Evolutionary conservation across 2,797 vertebrate genomes (phyloP), one percentile per base, ranked within the genome.

Genomic region (Halcyon chelicuti): DNA sequence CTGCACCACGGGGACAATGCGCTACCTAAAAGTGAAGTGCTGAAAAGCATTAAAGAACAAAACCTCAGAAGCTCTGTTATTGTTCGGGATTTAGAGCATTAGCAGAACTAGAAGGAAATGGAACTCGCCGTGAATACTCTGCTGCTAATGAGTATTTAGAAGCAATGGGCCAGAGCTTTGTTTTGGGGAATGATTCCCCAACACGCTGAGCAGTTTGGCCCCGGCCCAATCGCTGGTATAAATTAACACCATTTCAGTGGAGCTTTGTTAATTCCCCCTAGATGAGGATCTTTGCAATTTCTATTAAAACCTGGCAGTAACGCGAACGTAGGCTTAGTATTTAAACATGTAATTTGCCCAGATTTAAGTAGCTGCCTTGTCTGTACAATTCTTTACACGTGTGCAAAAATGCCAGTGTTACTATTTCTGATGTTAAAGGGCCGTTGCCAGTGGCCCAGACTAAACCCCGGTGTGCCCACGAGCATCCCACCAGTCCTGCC

Each of bases 11-110:
- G 88, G 92, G 91, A 75, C 76, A 49, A 20, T 1, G 62, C 29
- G 21, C 57, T 55, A 92, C 90, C 68, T 92, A 65, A 79, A 49
- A 82, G 70, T 26, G 80, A 83, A 95, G 58, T 1, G 23, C 92
- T 91, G 92, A 90, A 87, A 81, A 88, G 46, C 93, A 68, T 95
- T 90, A 86, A 51, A 91, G 75, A 47, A 72, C 80, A 70, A 37
- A 58, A 57, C 37, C 58, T 71, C 95, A 63, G 96, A 22, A 92
- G 91, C 91, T 89, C 42, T 73, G 84, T 86, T 84, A 81, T 90
- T 96, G 92, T 93, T 97, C 94, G 90, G 93, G 71, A 49, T 65
- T 93, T 92, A 93, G 68, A 87, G 96, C 73, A 63, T 92, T 86
- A 93, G 93, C 88, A 76, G 91, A 60, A 51, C 40, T 40, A 49